These are phyloP conservation scores for Bathybates hornii DNA, from an alignment of 2,113 vertebrate species.

Conservation along the genomic window DNA sequence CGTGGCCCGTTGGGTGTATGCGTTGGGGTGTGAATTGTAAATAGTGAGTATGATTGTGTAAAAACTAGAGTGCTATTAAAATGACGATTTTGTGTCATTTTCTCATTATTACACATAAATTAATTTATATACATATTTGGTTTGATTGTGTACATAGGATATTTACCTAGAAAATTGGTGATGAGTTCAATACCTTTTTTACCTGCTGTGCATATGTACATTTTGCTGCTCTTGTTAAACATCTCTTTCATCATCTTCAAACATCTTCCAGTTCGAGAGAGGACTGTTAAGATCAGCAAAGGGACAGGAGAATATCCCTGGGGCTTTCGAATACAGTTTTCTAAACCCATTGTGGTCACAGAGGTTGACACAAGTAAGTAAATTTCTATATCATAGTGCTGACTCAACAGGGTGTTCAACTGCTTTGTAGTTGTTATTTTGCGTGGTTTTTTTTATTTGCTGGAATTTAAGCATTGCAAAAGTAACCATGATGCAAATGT, in stretches of 20 bases:
- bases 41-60: background rate
- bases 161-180: background rate
- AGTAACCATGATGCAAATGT: background rate
- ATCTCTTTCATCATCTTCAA: background rate
- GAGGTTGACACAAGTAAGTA: slow-evolving; percentile 92
- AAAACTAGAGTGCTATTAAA: background rate
- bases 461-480: background rate
- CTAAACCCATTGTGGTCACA: slow-evolving; percentile 88
- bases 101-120: background rate
- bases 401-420: background rate
- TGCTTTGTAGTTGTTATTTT: background rate
- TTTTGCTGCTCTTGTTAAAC: background rate
- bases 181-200: background rate
- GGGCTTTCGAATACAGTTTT: slow-evolving; percentile 91
- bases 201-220: background rate
- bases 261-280: slow-evolving; percentile 77
- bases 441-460: background rate
- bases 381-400: background rate
- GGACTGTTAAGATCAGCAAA: slow-evolving; percentile 82
- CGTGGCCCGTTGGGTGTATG: background rate
- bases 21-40: background rate
- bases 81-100: background rate
- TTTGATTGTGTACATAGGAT: background rate
- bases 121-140: background rate
- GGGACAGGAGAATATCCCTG: slow-evolving; percentile 85